Evolutionary conservation across 2,113 vertebrate genomes (phyloP), one percentile per base, ranked within the genome.

Genomic region (Leptobrachium ailaonicum): DNA sequence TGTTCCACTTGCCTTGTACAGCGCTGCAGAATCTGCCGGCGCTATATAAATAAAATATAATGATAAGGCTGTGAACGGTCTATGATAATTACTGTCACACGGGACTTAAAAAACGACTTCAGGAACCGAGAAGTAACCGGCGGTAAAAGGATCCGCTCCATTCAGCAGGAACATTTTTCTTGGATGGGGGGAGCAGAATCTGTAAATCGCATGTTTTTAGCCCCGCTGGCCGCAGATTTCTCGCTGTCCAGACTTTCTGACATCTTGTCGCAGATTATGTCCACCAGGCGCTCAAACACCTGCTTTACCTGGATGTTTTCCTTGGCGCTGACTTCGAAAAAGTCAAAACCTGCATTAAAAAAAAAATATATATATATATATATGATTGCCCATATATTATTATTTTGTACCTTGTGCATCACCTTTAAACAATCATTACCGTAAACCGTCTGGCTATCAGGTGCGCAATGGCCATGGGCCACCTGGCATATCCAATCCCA

Each of bases 221-320:
- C 85, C 9, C 95, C 89, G 0, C 90, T 88, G 82, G 92, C 92
- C 68, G 91, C 83, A 0, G 95, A 91, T 9, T 85, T 90, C 83
- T 98, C 97, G 6, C 93, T 91, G 20, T 98, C 96, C 82, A 97
- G 91, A 0, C 95, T 95, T 88, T 99, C 97, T 0, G 96, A 98
- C 97, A 98, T 99, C 91, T 99, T 99, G 79, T 98, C 95, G 2
- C 97, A 99, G 91, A 99, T 99, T 83, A 98, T 95, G 90, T 98
- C 97, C 69, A 99, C 97, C 1, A 99, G 93, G 1, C 96, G 93
- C 85, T 99, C 98, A 4, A 99, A 99, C 73, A 97, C 96, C 90
- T 99, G 97, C 82, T 94, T 94, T 80, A 99, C 97, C 0, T 96
- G 97, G 89, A 99, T 96, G 87, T 99, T 99, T 89, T 99, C 98